Evolutionary conservation across 2,888 invertebrate genomes (phyloP).

Genomic region (Erebia palarica): DNA sequence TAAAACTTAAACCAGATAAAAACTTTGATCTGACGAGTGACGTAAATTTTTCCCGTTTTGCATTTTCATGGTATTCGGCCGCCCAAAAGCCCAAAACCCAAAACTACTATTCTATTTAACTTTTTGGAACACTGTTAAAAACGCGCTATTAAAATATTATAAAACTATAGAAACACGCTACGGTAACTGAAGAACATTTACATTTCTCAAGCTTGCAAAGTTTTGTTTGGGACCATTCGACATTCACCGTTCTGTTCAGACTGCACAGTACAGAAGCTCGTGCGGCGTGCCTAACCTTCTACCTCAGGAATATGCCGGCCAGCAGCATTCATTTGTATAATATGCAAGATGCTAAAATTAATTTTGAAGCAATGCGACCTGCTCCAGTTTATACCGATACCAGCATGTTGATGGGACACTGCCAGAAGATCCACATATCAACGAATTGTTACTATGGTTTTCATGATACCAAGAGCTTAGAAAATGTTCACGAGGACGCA

Average conservation of each 20-base stretch:
- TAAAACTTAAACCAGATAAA: no score
- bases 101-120: no score
- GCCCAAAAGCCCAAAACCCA: no score
- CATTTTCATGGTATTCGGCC: no score
- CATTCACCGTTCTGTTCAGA: no score
- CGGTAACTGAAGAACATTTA: neutral
- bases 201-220: neutral
- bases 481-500: constrained; percentile 49
- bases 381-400: constrained; percentile 67
- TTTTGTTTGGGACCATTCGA: no score
- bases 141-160: no score
- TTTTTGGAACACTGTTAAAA: no score
- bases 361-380: constrained; percentile 74
- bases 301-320: constrained; percentile 60
- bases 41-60: no score
- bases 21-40: no score
- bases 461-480: constrained; percentile 60
- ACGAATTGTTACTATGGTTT: constrained; percentile 81
- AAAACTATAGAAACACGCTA: no score
- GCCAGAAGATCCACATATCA: constrained; percentile 74
- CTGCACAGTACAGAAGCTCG: no score
- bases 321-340: constrained; percentile 67
- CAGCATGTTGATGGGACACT: constrained; percentile 67
- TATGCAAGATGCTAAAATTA: constrained; percentile 73
- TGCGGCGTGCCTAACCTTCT: neutral